Conservation (phyloP, 1,140 invertebrate species). For the Lithobius niger region DNA sequence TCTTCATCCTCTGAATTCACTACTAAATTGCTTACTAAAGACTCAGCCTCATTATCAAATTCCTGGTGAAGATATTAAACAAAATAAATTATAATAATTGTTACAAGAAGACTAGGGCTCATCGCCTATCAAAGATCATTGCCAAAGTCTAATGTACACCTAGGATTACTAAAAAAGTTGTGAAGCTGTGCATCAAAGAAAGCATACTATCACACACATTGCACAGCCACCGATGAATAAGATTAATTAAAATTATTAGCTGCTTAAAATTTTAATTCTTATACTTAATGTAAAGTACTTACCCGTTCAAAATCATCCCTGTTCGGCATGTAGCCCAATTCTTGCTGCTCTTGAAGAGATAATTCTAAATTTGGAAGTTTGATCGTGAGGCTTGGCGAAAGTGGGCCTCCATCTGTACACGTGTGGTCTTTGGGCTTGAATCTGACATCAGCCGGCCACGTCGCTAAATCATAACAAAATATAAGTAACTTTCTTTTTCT, state of each 20-base stretch:
- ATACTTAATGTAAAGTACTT: conserved; percentile 7
- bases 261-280: no score
- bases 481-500: neutral
- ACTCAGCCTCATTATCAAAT: conserved; percentile 82
- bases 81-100: conserved; percentile 2
- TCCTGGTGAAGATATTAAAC: conserved; percentile 42
- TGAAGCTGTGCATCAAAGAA: no score
- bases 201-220: no score
- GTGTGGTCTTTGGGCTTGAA: conserved; percentile 45
- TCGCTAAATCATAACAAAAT: conserved; percentile 20
- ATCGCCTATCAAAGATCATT: no score
- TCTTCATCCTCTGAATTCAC: conserved; percentile 72
- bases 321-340: conserved; percentile 88
- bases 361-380: conserved; percentile 63
- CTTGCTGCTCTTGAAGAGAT: conserved; percentile 59
- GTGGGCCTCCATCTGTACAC: conserved; percentile 58
- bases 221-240: no score
- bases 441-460: conserved; percentile 32
- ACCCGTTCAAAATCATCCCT: conserved; percentile 91
- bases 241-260: no score
- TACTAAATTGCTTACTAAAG: conserved; percentile 64
- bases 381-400: conserved; percentile 49
- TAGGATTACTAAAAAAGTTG: no score
- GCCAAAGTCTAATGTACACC: no score
- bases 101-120: conserved; percentile 15